Percentiles rank a stretch among this genome's conserved stretches.
Conservation (phyloP, 2,888 invertebrate species). For the Erebia ligea region DNA sequence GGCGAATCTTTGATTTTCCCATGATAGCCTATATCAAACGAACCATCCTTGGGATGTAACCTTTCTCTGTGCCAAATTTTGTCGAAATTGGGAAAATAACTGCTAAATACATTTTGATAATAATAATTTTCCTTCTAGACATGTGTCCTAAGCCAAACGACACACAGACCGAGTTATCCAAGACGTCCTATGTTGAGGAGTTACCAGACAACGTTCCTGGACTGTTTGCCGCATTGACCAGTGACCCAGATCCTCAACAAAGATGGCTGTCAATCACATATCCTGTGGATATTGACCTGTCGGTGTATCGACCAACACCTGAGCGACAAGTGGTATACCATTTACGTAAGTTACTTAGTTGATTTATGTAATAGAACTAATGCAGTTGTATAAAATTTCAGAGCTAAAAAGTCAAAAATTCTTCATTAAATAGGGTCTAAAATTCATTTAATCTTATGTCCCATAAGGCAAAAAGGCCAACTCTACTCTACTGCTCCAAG, state of each 20-base stretch:
- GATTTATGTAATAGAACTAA: background rate
- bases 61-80: too few species aligned
- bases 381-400: too few species aligned
- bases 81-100: too few species aligned
- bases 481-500: too few species aligned
- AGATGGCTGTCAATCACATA: constrained; percentile 94
- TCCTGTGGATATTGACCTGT: constrained; percentile 88
- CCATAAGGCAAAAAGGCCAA: too few species aligned
- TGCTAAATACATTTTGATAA: background rate
- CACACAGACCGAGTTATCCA: constrained; percentile 88
- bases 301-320: constrained; percentile 84
- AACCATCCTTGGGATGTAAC: too few species aligned
- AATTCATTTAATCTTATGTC: too few species aligned
- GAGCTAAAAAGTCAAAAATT: too few species aligned
- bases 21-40: too few species aligned
- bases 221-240: constrained; percentile 91
- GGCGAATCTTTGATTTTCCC: too few species aligned
- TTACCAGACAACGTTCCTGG: constrained; percentile 91
- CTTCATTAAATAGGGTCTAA: too few species aligned
- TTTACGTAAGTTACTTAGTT: constrained; percentile 86
- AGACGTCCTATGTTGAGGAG: constrained; percentile 93
- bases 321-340: constrained; percentile 88
- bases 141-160: constrained; percentile 94
- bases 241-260: constrained; percentile 88
- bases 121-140: constrained; percentile 81